Base-by-base conservation (phyloP, 2,888 invertebrate species). In the Schizotus pectinicornis region DNA sequence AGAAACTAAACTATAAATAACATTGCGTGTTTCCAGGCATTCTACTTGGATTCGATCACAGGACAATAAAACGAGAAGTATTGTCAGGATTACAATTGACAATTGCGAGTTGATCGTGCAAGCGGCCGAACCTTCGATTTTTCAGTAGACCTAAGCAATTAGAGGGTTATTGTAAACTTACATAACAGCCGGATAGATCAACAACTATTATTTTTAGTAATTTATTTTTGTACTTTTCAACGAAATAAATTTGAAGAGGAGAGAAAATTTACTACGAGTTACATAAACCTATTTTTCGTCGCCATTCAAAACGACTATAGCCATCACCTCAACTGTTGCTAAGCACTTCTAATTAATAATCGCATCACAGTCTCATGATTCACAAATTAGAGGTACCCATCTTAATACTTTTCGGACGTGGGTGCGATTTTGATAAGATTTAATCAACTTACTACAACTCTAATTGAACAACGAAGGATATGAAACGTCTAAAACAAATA, bases 141-240 rank as follows among this genome's bases (percentile, higher is more conserved):
- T 45, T 45, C 45, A 12, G n/a, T 39, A 32, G 39, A 34, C 12
- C 35, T 30, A 43, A 38, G 39, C 36, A 50, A 31, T 32, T 39
- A 14, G 38, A 7, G 30, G 13, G 38, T 43, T 51, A 43, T 42
- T 45, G 52, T 37, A 43, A 45, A 45, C 38, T 56, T 50, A 56
- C 31, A 14, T 51, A 56, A 56, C 56, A 32, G 32, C 3, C 46
- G 46, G 45, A 22, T 43, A 45, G 45, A 22, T 43, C 37, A 50
- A 50, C 50, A 45, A 33, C 41, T 34, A 22, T 43, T 56, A 56
- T 56, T 56, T 50, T 56, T 56, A 51, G 45, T 38, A 9, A n/a
- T 37, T 38, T 56, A 50, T 50, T 56, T 56, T 50, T 45, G 30
- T 12, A 37, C 36, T 49, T 7, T 48, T 56, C 31, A 56, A 45